Percentiles rank a stretch among this genome's conserved stretches.
Conservation (phyloP, 2,797 vertebrate species). For the Peromyscus attwateri region DNA sequence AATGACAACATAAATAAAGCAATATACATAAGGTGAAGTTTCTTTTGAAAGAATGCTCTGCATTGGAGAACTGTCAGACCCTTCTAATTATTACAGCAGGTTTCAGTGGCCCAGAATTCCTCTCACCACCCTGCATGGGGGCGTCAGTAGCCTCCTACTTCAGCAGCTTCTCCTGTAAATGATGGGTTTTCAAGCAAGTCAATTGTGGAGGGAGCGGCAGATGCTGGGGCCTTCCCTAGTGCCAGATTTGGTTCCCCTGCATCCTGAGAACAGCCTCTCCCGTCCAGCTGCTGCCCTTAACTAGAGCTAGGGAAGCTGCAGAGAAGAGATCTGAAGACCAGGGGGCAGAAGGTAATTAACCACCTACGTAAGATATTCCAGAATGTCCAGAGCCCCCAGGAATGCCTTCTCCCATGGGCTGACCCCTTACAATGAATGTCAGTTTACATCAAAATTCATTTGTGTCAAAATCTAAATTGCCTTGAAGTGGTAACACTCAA, state of each 20-base stretch:
- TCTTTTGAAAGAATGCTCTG: constrained; percentile 12
- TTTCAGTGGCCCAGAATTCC: not conserved
- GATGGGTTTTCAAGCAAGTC: not conserved
- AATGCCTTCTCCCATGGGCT: not conserved
- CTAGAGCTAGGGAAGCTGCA: not conserved
- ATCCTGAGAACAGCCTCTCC: not conserved
- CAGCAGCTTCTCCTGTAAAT: not conserved
- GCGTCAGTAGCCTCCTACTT: not conserved
- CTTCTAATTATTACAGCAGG: not conserved
- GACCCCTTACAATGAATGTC: not conserved
- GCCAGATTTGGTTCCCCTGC: not conserved
- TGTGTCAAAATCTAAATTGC: constrained; percentile 40
- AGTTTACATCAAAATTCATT: not conserved
- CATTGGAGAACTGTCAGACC: not conserved
- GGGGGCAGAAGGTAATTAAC: not conserved
- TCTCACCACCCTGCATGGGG: not conserved
- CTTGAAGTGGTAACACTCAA: not conserved
- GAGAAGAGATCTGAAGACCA: not conserved
- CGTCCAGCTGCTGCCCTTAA: not conserved
- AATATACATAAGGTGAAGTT: not conserved
- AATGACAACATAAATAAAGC: constrained; percentile 13
- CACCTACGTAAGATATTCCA: not conserved
- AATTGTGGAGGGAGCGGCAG: not conserved
- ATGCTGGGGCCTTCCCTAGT: not conserved
- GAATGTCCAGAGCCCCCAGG: not conserved